Evolutionary conservation across 1,140 invertebrate species (phyloP), one percentile per base, ranked within the genome.

Genomic region (Drosophila athabasca): DNA sequence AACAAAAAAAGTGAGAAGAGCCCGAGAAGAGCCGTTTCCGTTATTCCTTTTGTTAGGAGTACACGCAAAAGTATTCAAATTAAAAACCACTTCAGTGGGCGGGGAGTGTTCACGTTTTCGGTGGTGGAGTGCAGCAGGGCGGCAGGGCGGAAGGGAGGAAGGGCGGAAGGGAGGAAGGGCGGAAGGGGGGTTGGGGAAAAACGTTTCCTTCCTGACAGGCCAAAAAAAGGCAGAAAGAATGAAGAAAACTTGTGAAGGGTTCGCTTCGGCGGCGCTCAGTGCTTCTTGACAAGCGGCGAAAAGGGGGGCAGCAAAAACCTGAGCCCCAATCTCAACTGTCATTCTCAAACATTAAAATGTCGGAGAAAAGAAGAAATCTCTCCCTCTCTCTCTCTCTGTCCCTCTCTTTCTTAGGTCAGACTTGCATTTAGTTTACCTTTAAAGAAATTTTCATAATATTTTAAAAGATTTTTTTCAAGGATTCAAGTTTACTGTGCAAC

Each of bases 11-110:
- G 26, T 53, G 67, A 71, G 50, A 72, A 71, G 50, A 53, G 22
- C 24, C 13, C 43, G 29, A 41, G 39, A 70, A 44, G 15, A 19
- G 51, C 60, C 50, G 17, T 19, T 19, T 19, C 59, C 35, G 45
- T 55, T 41, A 49, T 49, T 44, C 22, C 29, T 50, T 39, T 31
- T 44, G 22, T 49, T 35, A 22, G 26, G 24, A 64, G 24, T 57
- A 54, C 59, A 70, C 55, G 60, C 75, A 65, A 72, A 84, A 88
- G 75, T 88, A 87, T 87, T 87, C 75, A 87, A 88, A 88, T 88
- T 88, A 88, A 88, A 87, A 88, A 76, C 75, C 62, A 88, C 83
- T 88, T 72, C 26, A 79, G 70, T 57, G 52, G 59, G 57, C 67
- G 62, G 62, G 62, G 62, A 76, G 58, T 66, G 62, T 35, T 8